A percentile compares a stretch with the other conserved stretches of the same genome.
phyloP scores from a whole-genome alignment of 2,113 vertebrate species.

The Lepus americanus region DNA sequence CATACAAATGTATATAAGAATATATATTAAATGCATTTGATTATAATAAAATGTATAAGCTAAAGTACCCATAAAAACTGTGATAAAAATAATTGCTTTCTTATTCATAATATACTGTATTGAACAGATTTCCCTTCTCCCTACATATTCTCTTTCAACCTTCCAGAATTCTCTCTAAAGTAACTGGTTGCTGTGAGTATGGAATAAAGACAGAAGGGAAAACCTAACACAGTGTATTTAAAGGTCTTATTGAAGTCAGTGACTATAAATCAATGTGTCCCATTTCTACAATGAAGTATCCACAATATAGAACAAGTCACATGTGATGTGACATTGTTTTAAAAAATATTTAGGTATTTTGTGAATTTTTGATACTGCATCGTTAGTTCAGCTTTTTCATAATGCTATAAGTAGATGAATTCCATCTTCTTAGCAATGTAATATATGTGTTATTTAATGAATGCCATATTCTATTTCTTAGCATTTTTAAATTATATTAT shows the following conservation, averaged over 20 bases:
- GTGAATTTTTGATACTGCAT: not conserved
- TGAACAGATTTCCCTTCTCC: constrained; percentile 20
- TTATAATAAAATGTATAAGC: not conserved
- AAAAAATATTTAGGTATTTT: not conserved
- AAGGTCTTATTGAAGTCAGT: not conserved
- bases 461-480: not conserved
- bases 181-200: not conserved
- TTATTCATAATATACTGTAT: not conserved
- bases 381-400: not conserved
- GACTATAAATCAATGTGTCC: not conserved
- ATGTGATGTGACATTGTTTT: not conserved
- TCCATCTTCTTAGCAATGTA: not conserved
- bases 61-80: not conserved
- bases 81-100: not conserved
- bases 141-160: not conserved
- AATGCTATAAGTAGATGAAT: not conserved
- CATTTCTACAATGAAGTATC: not conserved
- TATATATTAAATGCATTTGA: not conserved
- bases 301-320: not conserved
- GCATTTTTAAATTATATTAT: not conserved
- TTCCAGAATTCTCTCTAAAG: constrained; percentile 44
- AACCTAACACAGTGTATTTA: not conserved
- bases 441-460: not conserved
- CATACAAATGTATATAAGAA: no score
- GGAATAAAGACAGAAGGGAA: not conserved